phyloP scores from a whole-genome alignment of 2,797 vertebrate species.

The Huso huso region DNA sequence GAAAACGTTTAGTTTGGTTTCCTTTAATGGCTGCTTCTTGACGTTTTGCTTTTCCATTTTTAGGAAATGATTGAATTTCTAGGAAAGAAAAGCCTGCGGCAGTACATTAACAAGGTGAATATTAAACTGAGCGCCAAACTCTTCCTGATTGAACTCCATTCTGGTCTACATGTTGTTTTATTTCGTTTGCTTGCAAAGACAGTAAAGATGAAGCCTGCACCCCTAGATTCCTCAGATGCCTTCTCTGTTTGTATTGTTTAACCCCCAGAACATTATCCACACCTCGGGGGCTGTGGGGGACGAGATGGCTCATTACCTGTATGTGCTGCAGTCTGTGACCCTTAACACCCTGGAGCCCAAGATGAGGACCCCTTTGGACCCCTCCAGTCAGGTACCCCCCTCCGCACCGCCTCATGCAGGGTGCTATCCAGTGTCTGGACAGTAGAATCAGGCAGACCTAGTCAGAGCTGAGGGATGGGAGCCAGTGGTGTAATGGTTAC shows the following conservation, averaged over 20 bases:
- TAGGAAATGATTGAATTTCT: conserved; percentile 85
- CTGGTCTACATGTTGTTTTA: not conserved
- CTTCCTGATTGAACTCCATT: not conserved
- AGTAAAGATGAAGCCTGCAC: not conserved
- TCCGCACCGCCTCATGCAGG: not conserved
- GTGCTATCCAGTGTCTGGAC: not conserved
- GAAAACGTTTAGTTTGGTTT: too few relatives aligned
- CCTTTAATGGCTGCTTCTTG: too few relatives aligned
- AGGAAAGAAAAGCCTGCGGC: conserved; percentile 78
- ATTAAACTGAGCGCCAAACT: not conserved
- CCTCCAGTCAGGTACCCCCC: conserved; percentile 68
- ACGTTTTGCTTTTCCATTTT: conserved; percentile 10
- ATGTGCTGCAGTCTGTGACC: conserved; percentile 83
- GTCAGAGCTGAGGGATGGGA: not conserved
- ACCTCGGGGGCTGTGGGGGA: conserved; percentile 74
- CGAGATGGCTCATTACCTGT: conserved; percentile 94
- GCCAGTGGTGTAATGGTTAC: too few relatives aligned
- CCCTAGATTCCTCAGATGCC: not conserved
- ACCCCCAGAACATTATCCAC: conserved; percentile 82
- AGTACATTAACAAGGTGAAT: conserved; percentile 89
- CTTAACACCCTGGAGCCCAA: conserved; percentile 78
- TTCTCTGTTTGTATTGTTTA: too few relatives aligned
- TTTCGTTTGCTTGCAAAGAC: not conserved
- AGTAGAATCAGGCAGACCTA: not conserved
- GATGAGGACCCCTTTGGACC: conserved; percentile 79